A percentile compares a stretch with the other conserved stretches of the same genome.
These are phyloP conservation scores for Monodelphis domestica DNA, from an alignment of 2,797 vertebrate genomes.

Conservation along the genomic window DNA sequence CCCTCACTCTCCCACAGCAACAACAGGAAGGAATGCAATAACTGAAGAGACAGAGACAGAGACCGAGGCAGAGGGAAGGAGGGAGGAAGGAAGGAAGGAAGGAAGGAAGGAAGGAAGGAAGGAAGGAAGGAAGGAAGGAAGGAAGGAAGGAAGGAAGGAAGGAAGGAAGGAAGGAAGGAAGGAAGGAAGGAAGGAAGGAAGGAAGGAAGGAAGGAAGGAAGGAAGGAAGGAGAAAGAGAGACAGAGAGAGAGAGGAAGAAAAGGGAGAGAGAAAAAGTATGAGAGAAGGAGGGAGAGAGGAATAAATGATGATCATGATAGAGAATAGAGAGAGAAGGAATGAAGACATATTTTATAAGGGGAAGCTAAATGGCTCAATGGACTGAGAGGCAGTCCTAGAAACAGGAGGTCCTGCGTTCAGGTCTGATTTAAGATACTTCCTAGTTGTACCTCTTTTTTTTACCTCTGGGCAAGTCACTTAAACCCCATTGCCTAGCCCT, in stretches of 20 bases:
- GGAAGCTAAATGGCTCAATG: too few relatives aligned
- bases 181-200: too few relatives aligned
- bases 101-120: not conserved
- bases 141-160: not conserved
- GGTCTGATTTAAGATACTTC: too few relatives aligned
- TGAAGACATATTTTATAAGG: constrained; percentile 38
- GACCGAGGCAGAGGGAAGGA: not conserved
- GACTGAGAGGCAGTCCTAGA: too few relatives aligned
- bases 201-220: too few relatives aligned
- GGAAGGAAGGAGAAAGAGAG: too few relatives aligned
- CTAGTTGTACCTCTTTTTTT: too few relatives aligned
- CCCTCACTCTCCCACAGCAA: not conserved
- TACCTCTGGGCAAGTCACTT: too few relatives aligned
- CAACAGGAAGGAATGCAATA: not conserved
- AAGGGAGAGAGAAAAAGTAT: too few relatives aligned
- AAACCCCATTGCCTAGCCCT: too few relatives aligned
- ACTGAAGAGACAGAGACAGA: not conserved
- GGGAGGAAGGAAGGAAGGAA: not conserved
- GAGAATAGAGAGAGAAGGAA: not conserved
- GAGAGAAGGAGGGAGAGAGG: too few relatives aligned
- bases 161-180: not conserved
- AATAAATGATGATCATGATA: not conserved
- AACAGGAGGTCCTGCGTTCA: too few relatives aligned
- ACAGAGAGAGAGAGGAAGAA: not conserved
- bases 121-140: not conserved